phyloP scores from a whole-genome alignment of 53 echinoderm and acorn worm species.

The Holothuria scabra region DNA sequence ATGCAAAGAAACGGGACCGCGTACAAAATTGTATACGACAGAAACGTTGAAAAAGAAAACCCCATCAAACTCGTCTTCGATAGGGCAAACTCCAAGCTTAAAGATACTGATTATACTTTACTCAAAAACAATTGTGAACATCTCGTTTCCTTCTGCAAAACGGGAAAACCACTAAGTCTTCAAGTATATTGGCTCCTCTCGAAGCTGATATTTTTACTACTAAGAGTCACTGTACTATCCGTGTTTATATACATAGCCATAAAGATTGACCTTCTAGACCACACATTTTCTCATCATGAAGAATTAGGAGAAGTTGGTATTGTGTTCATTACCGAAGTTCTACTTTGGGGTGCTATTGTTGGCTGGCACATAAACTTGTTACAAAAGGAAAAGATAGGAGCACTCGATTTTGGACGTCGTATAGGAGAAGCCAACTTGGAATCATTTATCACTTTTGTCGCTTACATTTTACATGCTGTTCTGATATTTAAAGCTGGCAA shows the following conservation, averaged over 20 bases:
- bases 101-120: background rate
- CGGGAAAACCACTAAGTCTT: slow-evolving; percentile 5
- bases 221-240: background rate
- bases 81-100: slow-evolving; percentile 17
- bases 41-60: background rate
- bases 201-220: background rate
- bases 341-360: background rate
- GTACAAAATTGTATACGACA: slow-evolving; percentile 23
- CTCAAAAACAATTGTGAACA: slow-evolving; percentile 34
- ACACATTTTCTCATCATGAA: background rate
- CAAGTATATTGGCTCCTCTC: slow-evolving; percentile 1
- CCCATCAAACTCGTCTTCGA: slow-evolving; percentile 20
- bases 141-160: slow-evolving; percentile 24
- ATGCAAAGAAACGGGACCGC: slow-evolving; percentile 1
- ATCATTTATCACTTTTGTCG: background rate
- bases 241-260: background rate
- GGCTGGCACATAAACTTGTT: background rate
- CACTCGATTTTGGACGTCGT: slow-evolving; percentile 1
- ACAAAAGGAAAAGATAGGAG: background rate
- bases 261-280: background rate
- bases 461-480: background rate
- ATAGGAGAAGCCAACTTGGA: slow-evolving; percentile 14
- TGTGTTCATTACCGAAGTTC: background rate
- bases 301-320: background rate
- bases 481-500: background rate